phyloP scores from a whole-genome alignment of 2,888 invertebrate species.

The Agonum fuliginosum region DNA sequence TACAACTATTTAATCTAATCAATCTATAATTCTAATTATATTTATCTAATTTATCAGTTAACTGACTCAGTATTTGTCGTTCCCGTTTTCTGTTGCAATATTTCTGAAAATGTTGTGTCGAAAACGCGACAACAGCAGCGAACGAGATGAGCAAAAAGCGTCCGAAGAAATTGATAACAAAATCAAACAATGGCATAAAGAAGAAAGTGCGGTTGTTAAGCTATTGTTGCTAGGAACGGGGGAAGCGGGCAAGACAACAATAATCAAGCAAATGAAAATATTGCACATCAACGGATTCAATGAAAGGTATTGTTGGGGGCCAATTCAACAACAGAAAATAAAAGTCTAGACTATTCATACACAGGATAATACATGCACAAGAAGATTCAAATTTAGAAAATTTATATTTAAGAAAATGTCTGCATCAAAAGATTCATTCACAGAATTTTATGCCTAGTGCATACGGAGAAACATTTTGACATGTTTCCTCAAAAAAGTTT shows the following conservation, averaged over 20 bases:
- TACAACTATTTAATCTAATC: conserved; percentile 34
- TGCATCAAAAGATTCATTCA: too few relatives aligned
- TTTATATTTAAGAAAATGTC: conserved; percentile 63
- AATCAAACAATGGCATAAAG: conserved; percentile 65
- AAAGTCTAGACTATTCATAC: too few relatives aligned
- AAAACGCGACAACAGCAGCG: conserved; percentile 17
- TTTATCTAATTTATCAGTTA: conserved; percentile 36
- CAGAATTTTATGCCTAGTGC: too few relatives aligned
- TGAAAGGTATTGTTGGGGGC: too few relatives aligned
- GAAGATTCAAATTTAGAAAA: too few relatives aligned
- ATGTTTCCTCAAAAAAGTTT: too few relatives aligned
- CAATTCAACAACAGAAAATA: too few relatives aligned
- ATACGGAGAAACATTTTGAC: too few relatives aligned
- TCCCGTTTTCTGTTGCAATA: background rate
- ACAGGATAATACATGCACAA: too few relatives aligned
- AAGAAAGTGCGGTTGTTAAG: conserved; percentile 74
- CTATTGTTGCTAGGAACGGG: conserved; percentile 82
- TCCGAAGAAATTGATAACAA: conserved; percentile 64
- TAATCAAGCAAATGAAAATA: conserved; percentile 91
- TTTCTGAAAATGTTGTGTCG: conserved; percentile 46
- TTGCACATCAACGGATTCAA: conserved; percentile 87
- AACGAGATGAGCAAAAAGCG: conserved; percentile 59
- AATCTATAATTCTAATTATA: conserved; percentile 28
- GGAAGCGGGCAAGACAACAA: conserved; percentile 90
- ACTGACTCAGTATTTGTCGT: conserved; percentile 13